These are phyloP conservation scores for Cosmia trapezina DNA, from an alignment of 2,888 invertebrate species.

Conservation along the genomic window DNA sequence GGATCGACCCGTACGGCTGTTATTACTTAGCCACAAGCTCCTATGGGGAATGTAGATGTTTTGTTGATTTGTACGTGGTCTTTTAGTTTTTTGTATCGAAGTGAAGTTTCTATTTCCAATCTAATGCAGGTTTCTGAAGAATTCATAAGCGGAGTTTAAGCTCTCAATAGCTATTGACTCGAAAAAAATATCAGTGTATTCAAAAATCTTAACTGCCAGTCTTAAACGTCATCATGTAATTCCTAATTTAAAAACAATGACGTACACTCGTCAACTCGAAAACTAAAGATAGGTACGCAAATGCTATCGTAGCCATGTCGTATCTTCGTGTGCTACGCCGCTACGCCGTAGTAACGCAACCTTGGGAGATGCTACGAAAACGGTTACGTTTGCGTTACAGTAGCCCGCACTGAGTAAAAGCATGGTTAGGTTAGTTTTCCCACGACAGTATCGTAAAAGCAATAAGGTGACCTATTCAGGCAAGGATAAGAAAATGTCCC, in stretches of 20 bases:
- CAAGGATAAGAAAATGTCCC: background rate
- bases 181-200: too few species aligned
- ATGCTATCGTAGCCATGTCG: background rate
- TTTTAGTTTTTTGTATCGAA: background rate
- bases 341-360: constrained; percentile 1
- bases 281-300: background rate
- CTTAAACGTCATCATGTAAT: too few species aligned
- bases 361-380: constrained; percentile 2
- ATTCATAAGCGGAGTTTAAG: too few species aligned
- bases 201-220: background rate
- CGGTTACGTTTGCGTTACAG: background rate
- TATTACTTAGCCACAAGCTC: too few species aligned
- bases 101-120: background rate
- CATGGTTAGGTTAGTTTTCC: background rate
- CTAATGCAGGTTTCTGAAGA: too few species aligned
- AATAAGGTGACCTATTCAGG: background rate
- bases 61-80: background rate
- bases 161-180: too few species aligned
- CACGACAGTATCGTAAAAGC: too few species aligned
- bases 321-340: constrained; percentile 11
- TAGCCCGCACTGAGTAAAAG: background rate
- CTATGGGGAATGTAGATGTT: too few species aligned
- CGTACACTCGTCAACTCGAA: too few species aligned
- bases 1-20: too few species aligned
- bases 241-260: background rate